Evolutionary conservation across 2,797 vertebrate genomes (phyloP).

Genomic region (Cygnus olor): DNA sequence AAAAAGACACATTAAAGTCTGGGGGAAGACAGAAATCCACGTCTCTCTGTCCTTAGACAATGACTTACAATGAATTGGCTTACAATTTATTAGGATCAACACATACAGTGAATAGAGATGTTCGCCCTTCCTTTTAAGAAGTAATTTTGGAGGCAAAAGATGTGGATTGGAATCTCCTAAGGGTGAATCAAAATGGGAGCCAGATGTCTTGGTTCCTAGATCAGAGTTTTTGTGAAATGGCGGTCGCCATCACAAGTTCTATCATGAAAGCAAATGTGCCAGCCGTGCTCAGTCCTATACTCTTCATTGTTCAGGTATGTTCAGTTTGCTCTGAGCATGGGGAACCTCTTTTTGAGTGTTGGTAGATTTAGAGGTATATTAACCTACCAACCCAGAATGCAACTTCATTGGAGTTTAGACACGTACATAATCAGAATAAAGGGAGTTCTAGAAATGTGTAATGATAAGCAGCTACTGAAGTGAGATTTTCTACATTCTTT

Average conservation of each 20-base stretch:
- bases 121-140: neutral
- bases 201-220: neutral
- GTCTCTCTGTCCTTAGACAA: neutral
- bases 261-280: neutral
- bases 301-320: neutral
- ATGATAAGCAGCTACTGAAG: slow-evolving; percentile 29
- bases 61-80: neutral
- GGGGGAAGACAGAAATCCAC: neutral
- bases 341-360: neutral
- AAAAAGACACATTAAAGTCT: neutral
- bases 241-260: neutral
- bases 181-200: neutral
- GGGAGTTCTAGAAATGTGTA: neutral
- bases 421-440: slow-evolving; percentile 17
- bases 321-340: neutral
- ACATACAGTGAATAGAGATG: neutral
- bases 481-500: slow-evolving; percentile 33
- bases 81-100: neutral
- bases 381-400: neutral
- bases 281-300: neutral
- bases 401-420: neutral
- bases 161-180: neutral
- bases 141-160: neutral
- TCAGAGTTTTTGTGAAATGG: neutral
- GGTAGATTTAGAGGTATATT: neutral